Evolutionary conservation across 2,113 vertebrate genomes (phyloP), one percentile per base, ranked within the genome.

Genomic region (Rhabdomys dilectus): DNA sequence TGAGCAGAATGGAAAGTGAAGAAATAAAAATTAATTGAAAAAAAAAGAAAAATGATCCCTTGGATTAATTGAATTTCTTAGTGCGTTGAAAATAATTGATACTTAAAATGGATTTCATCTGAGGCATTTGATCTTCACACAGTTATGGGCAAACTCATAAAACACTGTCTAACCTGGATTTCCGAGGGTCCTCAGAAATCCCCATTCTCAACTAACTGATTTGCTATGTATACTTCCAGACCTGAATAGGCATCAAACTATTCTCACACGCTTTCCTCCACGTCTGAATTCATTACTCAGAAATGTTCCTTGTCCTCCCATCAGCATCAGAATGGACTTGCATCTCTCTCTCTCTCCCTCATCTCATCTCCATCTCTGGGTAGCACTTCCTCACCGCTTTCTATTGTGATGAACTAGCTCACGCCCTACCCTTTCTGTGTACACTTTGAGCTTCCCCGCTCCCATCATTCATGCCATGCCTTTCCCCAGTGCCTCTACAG

Each of bases 21-120:
- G n/a, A n/a, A n/a, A n/a, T n/a, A n/a, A n/a, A n/a, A n/a, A n/a
- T n/a, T n/a, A n/a, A n/a, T n/a, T n/a, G n/a, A n/a, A n/a, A n/a
- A n/a, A n/a, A n/a, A n/a, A n/a, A n/a, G 0, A 48, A 73, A 90
- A 78, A 31, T 10, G 1, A 42, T 48, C 36, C 1, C 10, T 60
- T 81, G n/a, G 75, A 70, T 85, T 77, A 56, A 39, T 78, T 60
- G 5, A 45, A 6, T 78, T 31, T 94, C 1, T 60, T 45, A 10
- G 7, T 10, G 21, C n/a, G 70, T 26, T 89, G 80, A 48, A 96
- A 96, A 91, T 94, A 82, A 53, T 92, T 88, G 2, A n/a, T 84
- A 78, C 88, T 86, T 48, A 80, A 96, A 94, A 89, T 62, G 39
- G 48, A 16, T 76, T 89, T 92, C 45, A 89, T 68, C 68, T 42